Evolutionary conservation across 2,888 invertebrate species (phyloP).

Genomic region (Stenichneumon culpator): DNA sequence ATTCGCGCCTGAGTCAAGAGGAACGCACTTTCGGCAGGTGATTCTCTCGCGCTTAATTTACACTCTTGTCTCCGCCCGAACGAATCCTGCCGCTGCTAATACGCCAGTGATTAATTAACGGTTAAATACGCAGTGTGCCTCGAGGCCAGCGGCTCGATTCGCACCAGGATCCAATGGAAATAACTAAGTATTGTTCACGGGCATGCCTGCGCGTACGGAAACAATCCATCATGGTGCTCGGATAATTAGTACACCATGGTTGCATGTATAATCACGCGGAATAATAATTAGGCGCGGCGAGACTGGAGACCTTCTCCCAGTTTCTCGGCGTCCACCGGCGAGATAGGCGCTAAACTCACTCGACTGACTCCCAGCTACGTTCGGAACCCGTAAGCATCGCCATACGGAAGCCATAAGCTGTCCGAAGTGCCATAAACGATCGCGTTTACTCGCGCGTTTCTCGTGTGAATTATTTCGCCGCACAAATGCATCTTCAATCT

Average conservation of each 20-base stretch:
- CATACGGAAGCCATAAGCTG: slow-evolving; percentile 63
- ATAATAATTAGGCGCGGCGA: slow-evolving; percentile 74
- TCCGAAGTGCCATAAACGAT: slow-evolving; percentile 72
- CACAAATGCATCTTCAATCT: slow-evolving; percentile 15
- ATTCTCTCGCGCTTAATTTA: slow-evolving; percentile 4
- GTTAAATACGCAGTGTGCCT: too few species aligned
- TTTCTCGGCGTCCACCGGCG: slow-evolving; percentile 6
- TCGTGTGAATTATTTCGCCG: slow-evolving; percentile 15
- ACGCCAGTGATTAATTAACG: slow-evolving; percentile 77
- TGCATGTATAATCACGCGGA: slow-evolving; percentile 80
- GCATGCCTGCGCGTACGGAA: slow-evolving; percentile 79
- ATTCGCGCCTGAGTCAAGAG: not conserved
- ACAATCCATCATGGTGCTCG: slow-evolving; percentile 80
- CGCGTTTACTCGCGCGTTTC: slow-evolving; percentile 28
- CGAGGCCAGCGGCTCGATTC: slow-evolving; percentile 66
- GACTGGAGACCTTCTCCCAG: not conserved
- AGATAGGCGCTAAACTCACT: slow-evolving; percentile 5
- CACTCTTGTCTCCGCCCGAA: slow-evolving; percentile 62
- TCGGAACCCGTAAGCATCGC: not conserved
- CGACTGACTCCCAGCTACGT: slow-evolving; percentile 6
- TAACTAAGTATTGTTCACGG: slow-evolving; percentile 81
- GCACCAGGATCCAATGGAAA: slow-evolving; percentile 78
- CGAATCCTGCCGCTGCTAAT: slow-evolving; percentile 73
- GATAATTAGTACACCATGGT: slow-evolving; percentile 81
- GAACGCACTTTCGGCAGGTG: slow-evolving; percentile 12